Evolutionary conservation across 2,797 vertebrate genomes (phyloP).

Genomic region (Chiloscyllium punctatum): DNA sequence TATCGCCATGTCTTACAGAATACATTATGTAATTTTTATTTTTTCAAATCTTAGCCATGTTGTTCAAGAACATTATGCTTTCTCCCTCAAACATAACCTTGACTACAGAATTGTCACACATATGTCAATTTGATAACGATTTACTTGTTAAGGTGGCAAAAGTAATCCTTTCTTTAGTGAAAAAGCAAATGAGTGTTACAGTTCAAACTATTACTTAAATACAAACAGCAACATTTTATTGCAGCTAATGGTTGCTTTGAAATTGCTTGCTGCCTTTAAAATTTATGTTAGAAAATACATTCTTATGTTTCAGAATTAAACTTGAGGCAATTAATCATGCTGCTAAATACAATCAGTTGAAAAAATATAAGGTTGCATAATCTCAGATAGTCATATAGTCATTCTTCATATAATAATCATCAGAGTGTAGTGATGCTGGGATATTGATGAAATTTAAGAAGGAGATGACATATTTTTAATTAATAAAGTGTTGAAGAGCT

Average conservation of each 20-base stretch:
- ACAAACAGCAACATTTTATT: neutral
- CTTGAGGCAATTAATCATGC: neutral
- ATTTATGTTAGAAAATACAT: neutral
- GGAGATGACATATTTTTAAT: no score
- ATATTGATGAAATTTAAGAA: no score
- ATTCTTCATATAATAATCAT: neutral
- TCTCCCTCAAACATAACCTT: constrained; percentile 1
- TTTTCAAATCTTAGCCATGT: neutral
- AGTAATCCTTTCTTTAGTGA: neutral
- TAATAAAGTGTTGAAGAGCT: no score
- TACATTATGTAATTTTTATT: neutral
- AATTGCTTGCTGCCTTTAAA: neutral
- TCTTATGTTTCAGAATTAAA: neutral
- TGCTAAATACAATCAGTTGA: neutral
- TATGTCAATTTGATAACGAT: neutral
- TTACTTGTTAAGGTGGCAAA: constrained; percentile 4
- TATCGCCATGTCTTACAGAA: neutral
- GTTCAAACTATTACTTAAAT: neutral
- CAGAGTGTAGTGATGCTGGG: neutral
- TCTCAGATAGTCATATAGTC: neutral
- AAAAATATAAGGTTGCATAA: neutral
- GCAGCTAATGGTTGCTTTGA: neutral
- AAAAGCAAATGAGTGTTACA: neutral
- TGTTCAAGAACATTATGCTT: constrained; percentile 15
- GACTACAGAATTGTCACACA: constrained; percentile 10